phyloP scores from a whole-genome alignment of 35 echinoderm and acorn worm genomes.

The Apostichopus japonicus region DNA sequence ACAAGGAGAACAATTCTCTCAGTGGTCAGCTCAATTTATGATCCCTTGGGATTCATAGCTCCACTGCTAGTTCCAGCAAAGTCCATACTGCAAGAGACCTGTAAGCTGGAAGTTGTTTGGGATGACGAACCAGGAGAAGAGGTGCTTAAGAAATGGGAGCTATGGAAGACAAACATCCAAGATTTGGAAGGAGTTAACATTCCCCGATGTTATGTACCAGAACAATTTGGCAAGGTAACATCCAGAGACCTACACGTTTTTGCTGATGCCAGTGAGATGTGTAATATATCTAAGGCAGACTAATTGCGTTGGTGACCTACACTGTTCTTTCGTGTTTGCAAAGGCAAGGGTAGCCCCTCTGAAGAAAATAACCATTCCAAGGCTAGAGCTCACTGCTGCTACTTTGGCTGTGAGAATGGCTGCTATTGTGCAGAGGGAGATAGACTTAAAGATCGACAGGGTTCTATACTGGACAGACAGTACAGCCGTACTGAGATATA shows the following conservation, averaged over 20 bases:
- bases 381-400: constrained; percentile 71
- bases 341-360: constrained; percentile 64
- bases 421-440: constrained; percentile 6
- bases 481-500: constrained; percentile 55
- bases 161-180: constrained; percentile 60
- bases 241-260: constrained; percentile 58
- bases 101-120: constrained; percentile 23
- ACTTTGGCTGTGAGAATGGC: constrained; percentile 55
- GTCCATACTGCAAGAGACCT: constrained; percentile 54
- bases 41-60: constrained; percentile 60
- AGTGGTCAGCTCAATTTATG: constrained; percentile 54
- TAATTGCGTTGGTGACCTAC: constrained; percentile 35
- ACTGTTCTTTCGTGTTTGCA: constrained; percentile 2
- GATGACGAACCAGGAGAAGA: constrained; percentile 55
- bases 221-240: constrained; percentile 49
- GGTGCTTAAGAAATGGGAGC: constrained; percentile 42
- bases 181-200: constrained; percentile 51
- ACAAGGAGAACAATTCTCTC: constrained; percentile 63
- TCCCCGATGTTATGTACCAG: constrained; percentile 48
- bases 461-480: constrained; percentile 60
- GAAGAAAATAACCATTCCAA: constrained; percentile 59
- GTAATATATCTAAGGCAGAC: background rate
- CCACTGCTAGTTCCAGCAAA: constrained; percentile 56
- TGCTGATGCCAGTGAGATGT: constrained; percentile 60
- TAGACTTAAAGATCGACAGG: constrained; percentile 26